phyloP scores from a whole-genome alignment of 2,797 vertebrate genomes.

The Triplophysa bombifrons region DNA sequence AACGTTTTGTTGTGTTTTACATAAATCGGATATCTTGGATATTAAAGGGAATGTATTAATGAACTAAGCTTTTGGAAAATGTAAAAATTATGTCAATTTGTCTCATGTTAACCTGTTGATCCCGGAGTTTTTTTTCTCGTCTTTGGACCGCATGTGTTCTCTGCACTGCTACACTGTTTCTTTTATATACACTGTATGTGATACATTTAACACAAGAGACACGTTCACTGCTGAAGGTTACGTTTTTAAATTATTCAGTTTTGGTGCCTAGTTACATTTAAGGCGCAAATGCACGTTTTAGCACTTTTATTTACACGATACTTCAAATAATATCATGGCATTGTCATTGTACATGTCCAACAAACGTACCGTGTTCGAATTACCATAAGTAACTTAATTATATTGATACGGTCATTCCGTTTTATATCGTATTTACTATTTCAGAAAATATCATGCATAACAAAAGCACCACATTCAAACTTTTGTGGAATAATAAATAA shows the following conservation, averaged over 20 bases:
- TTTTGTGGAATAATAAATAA: too few species aligned
- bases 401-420: too few species aligned
- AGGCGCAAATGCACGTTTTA: background rate
- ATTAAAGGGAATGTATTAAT: background rate
- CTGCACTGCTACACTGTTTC: background rate
- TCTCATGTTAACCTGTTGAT: constrained; percentile 11
- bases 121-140: background rate
- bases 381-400: too few species aligned
- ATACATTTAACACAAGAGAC: background rate
- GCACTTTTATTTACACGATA: background rate
- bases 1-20: background rate
- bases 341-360: background rate
- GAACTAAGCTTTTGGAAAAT: background rate
- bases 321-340: background rate
- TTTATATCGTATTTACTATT: too few species aligned
- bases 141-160: background rate
- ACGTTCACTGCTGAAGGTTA: background rate
- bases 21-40: background rate
- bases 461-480: too few species aligned
- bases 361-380: background rate
- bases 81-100: background rate
- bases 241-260: background rate
- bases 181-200: too few species aligned
- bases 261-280: background rate
- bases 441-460: too few species aligned